phyloP scores from a whole-genome alignment of 92 coral and sea anemone species.

The Paragorgia papillata region DNA sequence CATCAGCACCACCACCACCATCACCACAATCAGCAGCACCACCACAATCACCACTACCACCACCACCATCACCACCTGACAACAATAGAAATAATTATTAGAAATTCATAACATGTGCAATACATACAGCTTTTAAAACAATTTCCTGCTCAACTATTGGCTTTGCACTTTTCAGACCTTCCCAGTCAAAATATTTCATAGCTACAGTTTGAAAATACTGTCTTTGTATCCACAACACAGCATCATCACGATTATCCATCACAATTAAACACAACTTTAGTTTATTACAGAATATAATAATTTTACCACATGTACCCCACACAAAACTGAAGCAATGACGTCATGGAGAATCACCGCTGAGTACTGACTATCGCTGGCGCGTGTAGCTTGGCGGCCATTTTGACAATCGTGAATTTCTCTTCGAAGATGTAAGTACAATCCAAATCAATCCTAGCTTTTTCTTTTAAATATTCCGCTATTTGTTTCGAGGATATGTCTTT shows the following conservation, averaged over 20 bases:
- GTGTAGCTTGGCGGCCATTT: slow-evolving; percentile 21
- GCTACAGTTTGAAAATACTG: slow-evolving; percentile 74
- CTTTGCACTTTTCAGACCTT: slow-evolving; percentile 14
- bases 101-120: too few species aligned
- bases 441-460: slow-evolving; percentile 25
- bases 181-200: slow-evolving; percentile 63
- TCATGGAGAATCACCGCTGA: slow-evolving; percentile 92
- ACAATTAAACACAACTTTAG: slow-evolving; percentile 7
- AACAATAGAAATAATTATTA: too few species aligned
- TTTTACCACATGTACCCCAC: too few species aligned
- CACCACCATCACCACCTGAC: too few species aligned
- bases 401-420: background rate
- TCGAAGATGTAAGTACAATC: slow-evolving; percentile 37
- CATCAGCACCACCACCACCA: too few species aligned
- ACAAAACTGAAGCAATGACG: too few species aligned
- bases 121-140: slow-evolving; percentile 13
- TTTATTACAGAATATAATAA: too few species aligned
- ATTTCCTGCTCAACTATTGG: background rate
- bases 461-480: background rate
- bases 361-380: slow-evolving; percentile 61
- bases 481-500: background rate
- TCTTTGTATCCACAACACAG: slow-evolving; percentile 50
- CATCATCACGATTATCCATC: background rate
- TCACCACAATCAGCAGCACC: too few species aligned
- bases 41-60: too few species aligned